These are phyloP conservation scores for Rynchops niger DNA, from an alignment of 2,113 vertebrate genomes.

Conservation along the genomic window DNA sequence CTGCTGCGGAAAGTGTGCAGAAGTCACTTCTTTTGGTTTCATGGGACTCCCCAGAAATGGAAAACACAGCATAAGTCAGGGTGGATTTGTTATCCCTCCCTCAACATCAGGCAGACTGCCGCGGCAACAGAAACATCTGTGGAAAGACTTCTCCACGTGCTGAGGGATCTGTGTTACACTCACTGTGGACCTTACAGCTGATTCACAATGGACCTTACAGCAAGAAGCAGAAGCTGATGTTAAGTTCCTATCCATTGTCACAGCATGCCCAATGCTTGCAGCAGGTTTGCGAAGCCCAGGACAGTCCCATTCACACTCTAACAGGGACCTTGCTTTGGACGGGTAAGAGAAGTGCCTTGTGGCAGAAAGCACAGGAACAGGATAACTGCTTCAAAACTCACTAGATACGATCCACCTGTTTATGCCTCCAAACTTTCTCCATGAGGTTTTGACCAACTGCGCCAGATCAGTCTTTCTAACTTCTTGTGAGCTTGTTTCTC, in stretches of 20 bases:
- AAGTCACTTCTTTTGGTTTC: slow-evolving; percentile 20
- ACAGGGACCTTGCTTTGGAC: background rate
- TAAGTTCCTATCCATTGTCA: background rate
- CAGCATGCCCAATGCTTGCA: background rate
- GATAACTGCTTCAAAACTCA: background rate
- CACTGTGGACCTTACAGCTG: background rate
- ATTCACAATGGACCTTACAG: background rate
- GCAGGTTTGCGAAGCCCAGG: background rate
- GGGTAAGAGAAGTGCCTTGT: background rate
- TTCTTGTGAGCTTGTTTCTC: background rate
- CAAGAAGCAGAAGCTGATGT: background rate
- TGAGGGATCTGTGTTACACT: background rate
- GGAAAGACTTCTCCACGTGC: background rate
- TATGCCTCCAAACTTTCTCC: background rate
- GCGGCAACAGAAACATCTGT: background rate
- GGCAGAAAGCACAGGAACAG: background rate
- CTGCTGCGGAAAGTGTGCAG: background rate
- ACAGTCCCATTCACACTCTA: background rate
- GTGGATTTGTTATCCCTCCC: background rate
- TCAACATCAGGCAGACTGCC: background rate
- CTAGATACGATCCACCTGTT: background rate
- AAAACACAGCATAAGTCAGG: background rate
- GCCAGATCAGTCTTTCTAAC: background rate
- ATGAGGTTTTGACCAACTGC: background rate
- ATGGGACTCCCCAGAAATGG: background rate